Percentiles rank a stretch among this genome's conserved stretches.
Conservation (phyloP, 1,140 invertebrate species). For the Drosophila bipectinata region DNA sequence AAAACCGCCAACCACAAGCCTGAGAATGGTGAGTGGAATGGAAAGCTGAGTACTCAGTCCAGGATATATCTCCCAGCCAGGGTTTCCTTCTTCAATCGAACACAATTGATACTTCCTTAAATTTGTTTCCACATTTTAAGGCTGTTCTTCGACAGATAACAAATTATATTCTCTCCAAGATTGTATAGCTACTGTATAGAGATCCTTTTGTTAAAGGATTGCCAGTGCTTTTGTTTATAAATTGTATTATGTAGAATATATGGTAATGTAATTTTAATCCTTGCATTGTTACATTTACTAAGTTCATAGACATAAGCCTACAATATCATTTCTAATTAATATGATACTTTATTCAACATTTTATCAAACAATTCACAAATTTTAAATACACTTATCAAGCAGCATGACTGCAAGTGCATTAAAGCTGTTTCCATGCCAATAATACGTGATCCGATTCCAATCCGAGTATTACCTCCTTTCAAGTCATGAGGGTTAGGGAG, state of each 20-base stretch:
- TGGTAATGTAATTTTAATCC: no score
- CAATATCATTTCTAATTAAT: no score
- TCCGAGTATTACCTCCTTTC: constrained; percentile 15
- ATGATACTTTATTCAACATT: no score
- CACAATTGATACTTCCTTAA: constrained; percentile 68
- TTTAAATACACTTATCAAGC: not conserved
- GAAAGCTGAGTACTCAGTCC: not conserved
- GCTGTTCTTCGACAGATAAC: constrained; percentile 37
- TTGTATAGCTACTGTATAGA: no score
- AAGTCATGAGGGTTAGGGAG: not conserved
- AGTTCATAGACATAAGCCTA: no score
- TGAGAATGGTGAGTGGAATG: not conserved
- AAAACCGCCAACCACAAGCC: constrained; percentile 30
- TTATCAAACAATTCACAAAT: not conserved
- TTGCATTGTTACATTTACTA: no score
- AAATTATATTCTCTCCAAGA: constrained; percentile 41
- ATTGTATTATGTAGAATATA: no score
- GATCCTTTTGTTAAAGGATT: no score
- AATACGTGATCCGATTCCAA: constrained; percentile 27
- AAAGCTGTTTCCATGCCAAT: constrained; percentile 30
- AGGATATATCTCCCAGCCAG: not conserved
- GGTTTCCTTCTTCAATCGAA: not conserved
- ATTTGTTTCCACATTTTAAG: constrained; percentile 27
- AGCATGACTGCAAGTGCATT: constrained; percentile 30
- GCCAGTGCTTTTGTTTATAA: no score